Evolutionary conservation across 2,888 invertebrate species (phyloP), one percentile per base, ranked within the genome.

Genomic region (Penaeus monodon): DNA sequence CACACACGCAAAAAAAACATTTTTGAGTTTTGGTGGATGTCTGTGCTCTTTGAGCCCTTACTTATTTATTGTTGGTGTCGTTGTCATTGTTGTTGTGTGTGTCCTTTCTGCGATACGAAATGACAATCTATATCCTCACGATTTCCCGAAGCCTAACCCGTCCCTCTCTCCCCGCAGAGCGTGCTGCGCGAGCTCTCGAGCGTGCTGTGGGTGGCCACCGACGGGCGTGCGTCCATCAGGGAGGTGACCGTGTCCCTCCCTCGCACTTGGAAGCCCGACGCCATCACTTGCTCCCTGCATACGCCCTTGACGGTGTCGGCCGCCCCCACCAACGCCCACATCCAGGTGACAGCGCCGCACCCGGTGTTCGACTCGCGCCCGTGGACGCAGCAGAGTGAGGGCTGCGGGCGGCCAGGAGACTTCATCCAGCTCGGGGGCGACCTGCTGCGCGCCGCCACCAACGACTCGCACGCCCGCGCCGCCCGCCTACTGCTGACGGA

Each of bases 351-450:
- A n/a, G 70, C 85, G 22, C 76, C 84, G 44, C 94, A 94, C 89
- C 93, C 93, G 10, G 92, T 94, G 74, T 94, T 94, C 88, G 93
- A 93, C 4, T 92, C 93, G 90, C 91, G 92, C 22, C 93, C 94
- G 22, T 95, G 94, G 94, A 95, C 95, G 1, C 94, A 94, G 91
- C 95, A 95, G 91, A 94, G 94, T 3, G 92, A 94, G 65, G 94
- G 94, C 22, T 95, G 95, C 90, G 94, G 94, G 7, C 93, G 93
- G 90, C 92, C 91, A 10, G 95, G 95, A 0, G 94, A 94, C 91
- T 94, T 94, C 91, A 94, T 95, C 81, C 94, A 93, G 91, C 90
- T 94, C 64, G 91, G 91, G 24, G 90, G 91, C 8, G 90, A 91
- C 77, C 91, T 91, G 64, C 90, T 92, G 29, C 81, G 91, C 17